Evolutionary conservation across 2,113 vertebrate species (phyloP), one percentile per base, ranked within the genome.

Genomic region (Potamarius usumacintae): DNA sequence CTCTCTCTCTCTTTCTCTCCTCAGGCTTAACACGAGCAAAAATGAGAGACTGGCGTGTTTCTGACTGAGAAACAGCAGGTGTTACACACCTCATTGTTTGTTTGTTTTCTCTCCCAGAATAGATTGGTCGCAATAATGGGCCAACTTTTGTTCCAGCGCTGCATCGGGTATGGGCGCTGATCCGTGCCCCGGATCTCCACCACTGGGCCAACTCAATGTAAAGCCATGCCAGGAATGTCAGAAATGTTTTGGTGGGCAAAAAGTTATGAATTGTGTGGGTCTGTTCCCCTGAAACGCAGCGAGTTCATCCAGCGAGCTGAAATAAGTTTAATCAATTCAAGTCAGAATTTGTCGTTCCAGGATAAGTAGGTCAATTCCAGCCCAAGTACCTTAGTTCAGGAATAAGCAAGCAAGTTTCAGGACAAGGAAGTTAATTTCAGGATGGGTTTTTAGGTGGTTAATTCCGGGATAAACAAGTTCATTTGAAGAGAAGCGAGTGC

Each of bases 141-240:
- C 50, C 52, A 74, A 25, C 42, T 82, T n/a, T 82, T n/a, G 50
- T 25, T 89, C 48, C 30, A 15, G 58, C 42, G 7, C 67, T 14
- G 67, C 72, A 77, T 87, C 60, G 11, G 18, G 17, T 82, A 53
- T 55, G 50, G 52, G 82, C 25, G 25, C 48, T 82, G 58, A 72
- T 34, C 62, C 58, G 42, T 74, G 25, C 50, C 69, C 65, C 60
- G 17, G 58, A 85, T 88, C 34, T 77, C 27, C 15, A 89, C 89
- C 15, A 89, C 89, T 60, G 53, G 78, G 82, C 91, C 90, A 91
- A 92, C 90, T 94, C 88, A 92, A 92, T 92, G 90, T 92, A 14
- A 82, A 91, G 69, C 86, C 88, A 89, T 71, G 91, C 88, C 88
- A n/a, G 93, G 94, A 95, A 96, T 95, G 92, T 84, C 87, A 89